phyloP scores from a whole-genome alignment of 1,140 invertebrate genomes.

The Megalopta genalis region DNA sequence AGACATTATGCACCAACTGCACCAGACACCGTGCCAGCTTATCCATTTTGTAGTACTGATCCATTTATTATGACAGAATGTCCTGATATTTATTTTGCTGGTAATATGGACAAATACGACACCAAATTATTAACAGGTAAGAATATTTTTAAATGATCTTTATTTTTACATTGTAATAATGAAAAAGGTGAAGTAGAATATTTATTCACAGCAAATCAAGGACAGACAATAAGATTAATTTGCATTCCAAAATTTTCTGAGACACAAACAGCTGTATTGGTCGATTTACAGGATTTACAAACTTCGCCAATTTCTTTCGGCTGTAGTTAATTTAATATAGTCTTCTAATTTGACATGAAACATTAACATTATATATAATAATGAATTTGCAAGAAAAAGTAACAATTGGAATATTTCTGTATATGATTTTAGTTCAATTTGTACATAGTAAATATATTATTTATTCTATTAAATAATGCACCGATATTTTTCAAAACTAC shows the following conservation, averaged over 20 bases:
- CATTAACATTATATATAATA: background rate
- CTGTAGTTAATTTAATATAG: slow-evolving; percentile 18
- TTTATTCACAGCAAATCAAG: slow-evolving; percentile 80
- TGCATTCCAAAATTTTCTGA: slow-evolving; percentile 85
- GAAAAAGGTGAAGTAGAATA: slow-evolving; percentile 12
- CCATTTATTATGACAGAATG: slow-evolving; percentile 93
- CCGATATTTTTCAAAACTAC: background rate
- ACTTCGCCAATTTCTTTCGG: slow-evolving; percentile 83
- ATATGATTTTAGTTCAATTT: slow-evolving; percentile 30
- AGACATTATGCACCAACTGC: slow-evolving; percentile 94
- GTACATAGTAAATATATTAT: slow-evolving; percentile 42
- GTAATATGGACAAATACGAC: slow-evolving; percentile 89
- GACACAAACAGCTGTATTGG: slow-evolving; percentile 83
- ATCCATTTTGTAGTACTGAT: slow-evolving; percentile 91
- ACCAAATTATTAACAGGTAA: slow-evolving; percentile 85
- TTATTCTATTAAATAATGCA: slow-evolving; percentile 17
- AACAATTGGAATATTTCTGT: slow-evolving; percentile 2
- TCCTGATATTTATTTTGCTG: slow-evolving; percentile 94
- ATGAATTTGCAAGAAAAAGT: background rate
- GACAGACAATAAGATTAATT: slow-evolving; percentile 83
- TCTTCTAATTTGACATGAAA: slow-evolving; percentile 15
- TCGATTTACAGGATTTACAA: slow-evolving; percentile 85
- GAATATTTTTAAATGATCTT: slow-evolving; percentile 15
- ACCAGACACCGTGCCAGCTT: slow-evolving; percentile 94
- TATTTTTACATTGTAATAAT: background rate